Base-by-base conservation (phyloP, 1,140 invertebrate genomes). In the Atopsyche davidsoni region DNA sequence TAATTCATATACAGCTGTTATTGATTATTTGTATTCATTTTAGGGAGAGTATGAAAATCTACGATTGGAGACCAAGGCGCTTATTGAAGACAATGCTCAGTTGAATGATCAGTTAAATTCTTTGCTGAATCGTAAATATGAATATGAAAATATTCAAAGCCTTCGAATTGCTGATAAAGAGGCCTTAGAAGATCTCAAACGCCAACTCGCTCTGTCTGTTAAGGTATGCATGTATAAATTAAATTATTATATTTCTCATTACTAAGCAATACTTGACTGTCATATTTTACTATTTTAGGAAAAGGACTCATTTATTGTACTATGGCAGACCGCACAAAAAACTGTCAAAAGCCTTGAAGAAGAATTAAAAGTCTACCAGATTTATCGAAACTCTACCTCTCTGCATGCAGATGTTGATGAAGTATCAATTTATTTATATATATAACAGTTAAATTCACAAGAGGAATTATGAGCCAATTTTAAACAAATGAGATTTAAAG, bases 291-390 rank as follows among this genome's bases (percentile, higher is more conserved):
- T 28, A 21, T 51, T 61, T 18, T 58, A 74, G 69, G 79, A 80
- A 64, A 75, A 78, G 54, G 76, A 79, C 32, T 79, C 78, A 0
- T 62, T 76, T 7, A 67, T 72, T 35, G 72, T 78, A n/a, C 48
- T 81, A 21, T 79, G 77, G 77, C 75, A 78, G 60, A 76, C 75
- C 24, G 70, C 77, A 2, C 68, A 79, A 46, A 78, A 76, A 63
- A 73, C 75, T 0, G 71, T 79, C 24, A 73, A 77, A 34, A 67
- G 67, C 21, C 62, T 80, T 3, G 78, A 80, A 46, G 69, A 71
- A 14, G 76, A 79, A 60, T 52, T 79, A 1, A 75, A 70, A 67
- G 65, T 64, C n/a, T 70, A 70, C 49, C 68, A 73, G 34, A 62
- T 48, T 4, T 55, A 63, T 14, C 59, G 57, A 0, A 63, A 48